Conservation (phyloP, 2,113 vertebrate species). For the Amphiprion percula region DNA sequence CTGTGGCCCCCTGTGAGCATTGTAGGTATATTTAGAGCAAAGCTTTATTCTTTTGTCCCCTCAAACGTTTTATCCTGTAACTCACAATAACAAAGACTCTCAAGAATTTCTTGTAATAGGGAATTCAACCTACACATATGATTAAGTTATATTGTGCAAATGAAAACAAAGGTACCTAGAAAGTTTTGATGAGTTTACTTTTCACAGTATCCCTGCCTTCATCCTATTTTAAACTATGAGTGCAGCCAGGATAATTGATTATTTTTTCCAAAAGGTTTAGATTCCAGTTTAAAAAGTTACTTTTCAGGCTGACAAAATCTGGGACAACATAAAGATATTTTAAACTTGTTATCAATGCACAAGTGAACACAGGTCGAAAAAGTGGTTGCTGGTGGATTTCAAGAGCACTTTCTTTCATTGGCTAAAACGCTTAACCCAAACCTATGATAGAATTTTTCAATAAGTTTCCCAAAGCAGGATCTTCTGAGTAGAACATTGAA, state of each 20-base stretch:
- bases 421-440: neutral
- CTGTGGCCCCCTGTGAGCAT: neutral
- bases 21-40: conserved; percentile 14
- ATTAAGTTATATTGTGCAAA: conserved; percentile 8
- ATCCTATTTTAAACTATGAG: neutral
- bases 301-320: neutral
- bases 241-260: neutral
- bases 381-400: neutral
- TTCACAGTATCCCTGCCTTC: neutral
- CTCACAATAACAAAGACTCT: neutral
- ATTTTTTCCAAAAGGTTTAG: neutral
- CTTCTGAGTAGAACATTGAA: too few relatives aligned
- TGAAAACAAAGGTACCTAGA: neutral
- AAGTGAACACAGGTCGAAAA: neutral
- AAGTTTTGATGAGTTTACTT: neutral
- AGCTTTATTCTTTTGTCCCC: neutral
- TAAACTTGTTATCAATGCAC: neutral
- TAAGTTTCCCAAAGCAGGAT: neutral
- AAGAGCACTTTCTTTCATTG: neutral
- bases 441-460: too few relatives aligned
- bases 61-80: neutral
- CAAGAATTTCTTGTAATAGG: neutral
- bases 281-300: neutral
- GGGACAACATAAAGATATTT: neutral
- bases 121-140: conserved; percentile 11